Evolutionary conservation across 1,140 invertebrate genomes (phyloP).

Genomic region (Frieseomelitta varia): DNA sequence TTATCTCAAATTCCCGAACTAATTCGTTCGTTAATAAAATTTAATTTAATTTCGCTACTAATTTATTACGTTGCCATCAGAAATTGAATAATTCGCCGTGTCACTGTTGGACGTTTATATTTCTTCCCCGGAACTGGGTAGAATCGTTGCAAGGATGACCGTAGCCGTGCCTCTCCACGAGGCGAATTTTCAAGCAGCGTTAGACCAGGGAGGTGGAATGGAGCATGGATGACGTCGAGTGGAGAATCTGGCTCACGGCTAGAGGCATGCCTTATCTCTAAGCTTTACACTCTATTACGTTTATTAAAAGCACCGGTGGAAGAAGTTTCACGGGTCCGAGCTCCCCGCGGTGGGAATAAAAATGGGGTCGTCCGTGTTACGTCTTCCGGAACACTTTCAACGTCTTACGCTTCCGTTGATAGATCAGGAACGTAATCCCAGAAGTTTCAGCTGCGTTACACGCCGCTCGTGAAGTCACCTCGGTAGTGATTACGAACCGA

Average conservation of each 20-base stretch:
- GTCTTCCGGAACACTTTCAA: slow-evolving; percentile 19
- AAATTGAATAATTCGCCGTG: background rate
- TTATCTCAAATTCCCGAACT: background rate
- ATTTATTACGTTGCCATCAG: background rate
- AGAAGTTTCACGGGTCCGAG: slow-evolving; percentile 41
- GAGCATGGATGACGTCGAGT: slow-evolving; percentile 46
- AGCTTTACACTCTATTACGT: slow-evolving; percentile 74
- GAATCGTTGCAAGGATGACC: slow-evolving; percentile 4
- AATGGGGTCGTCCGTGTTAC: slow-evolving; percentile 49
- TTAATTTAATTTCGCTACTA: background rate
- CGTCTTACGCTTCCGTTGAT: slow-evolving; percentile 21
- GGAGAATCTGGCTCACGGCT: slow-evolving; percentile 50
- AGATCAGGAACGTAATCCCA: slow-evolving; percentile 15
- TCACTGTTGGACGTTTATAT: background rate
- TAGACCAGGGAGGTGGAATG: slow-evolving; percentile 41
- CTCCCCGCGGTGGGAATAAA: slow-evolving; percentile 47
- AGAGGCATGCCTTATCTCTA: slow-evolving; percentile 72
- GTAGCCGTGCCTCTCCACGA: slow-evolving; percentile 13
- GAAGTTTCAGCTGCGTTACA: too few relatives aligned
- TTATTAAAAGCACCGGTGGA: slow-evolving; percentile 65
- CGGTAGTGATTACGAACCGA: background rate
- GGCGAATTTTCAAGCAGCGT: slow-evolving; percentile 33
- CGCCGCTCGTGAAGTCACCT: background rate
- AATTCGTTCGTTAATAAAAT: background rate
- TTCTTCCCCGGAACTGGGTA: background rate